phyloP scores from a whole-genome alignment of 1,140 invertebrate species.

The Drosophila oshimai region DNA sequence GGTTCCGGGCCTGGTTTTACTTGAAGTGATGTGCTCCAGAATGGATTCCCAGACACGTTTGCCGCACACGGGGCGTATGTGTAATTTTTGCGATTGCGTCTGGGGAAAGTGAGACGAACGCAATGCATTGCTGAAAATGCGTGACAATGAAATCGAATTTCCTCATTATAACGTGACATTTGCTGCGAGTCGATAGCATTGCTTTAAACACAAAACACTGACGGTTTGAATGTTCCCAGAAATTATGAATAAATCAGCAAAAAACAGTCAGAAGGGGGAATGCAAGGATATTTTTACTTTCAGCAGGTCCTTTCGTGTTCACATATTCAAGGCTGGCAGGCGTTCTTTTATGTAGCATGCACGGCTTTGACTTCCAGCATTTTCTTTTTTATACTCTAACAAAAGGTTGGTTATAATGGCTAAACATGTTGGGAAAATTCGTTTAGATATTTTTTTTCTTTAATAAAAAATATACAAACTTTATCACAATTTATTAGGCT shows the following conservation, averaged over 20 bases:
- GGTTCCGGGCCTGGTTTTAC: background rate
- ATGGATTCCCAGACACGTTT: slow-evolving; percentile 75
- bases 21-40: slow-evolving; percentile 24
- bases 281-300: slow-evolving; percentile 1
- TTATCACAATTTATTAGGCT: too few species aligned
- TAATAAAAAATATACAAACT: too few species aligned
- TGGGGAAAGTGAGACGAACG: background rate
- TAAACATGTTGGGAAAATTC: too few species aligned
- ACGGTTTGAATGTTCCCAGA: slow-evolving; percentile 2
- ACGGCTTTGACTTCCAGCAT: slow-evolving; percentile 32
- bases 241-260: slow-evolving; percentile 19
- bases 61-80: slow-evolving; percentile 51
- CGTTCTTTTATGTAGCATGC: slow-evolving; percentile 9
- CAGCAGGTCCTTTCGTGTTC: background rate
- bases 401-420: background rate
- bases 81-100: slow-evolving; percentile 56
- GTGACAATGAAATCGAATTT: slow-evolving; percentile 79
- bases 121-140: slow-evolving; percentile 31
- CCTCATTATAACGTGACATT: slow-evolving; percentile 69
- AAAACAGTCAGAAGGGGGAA: background rate
- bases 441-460: too few species aligned
- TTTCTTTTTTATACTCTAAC: slow-evolving; percentile 3
- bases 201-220: background rate
- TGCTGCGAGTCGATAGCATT: background rate
- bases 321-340: slow-evolving; percentile 14